These are phyloP conservation scores for Myripristis jacobus DNA, from an alignment of 2,797 vertebrate genomes.

Conservation along the genomic window DNA sequence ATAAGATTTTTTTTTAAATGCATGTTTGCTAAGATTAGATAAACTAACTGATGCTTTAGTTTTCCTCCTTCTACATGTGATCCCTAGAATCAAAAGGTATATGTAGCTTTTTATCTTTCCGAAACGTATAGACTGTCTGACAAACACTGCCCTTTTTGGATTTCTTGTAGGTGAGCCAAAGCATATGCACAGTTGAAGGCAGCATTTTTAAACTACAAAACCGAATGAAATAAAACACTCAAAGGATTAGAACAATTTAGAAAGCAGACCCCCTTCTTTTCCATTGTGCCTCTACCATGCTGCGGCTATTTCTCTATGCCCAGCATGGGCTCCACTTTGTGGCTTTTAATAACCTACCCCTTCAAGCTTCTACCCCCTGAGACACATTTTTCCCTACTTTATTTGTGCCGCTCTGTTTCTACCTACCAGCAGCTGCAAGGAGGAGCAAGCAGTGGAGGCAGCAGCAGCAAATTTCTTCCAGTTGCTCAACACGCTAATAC, in stretches of 20 bases:
- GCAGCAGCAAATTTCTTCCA: slow-evolving; percentile 91
- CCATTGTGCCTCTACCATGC: slow-evolving; percentile 91
- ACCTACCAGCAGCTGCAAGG: slow-evolving; percentile 88
- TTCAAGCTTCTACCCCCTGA: slow-evolving; percentile 91
- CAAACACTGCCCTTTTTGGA: slow-evolving; percentile 46
- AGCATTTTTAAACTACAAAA: slow-evolving; percentile 88
- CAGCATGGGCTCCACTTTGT: slow-evolving; percentile 95
- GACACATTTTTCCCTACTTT: slow-evolving; percentile 88
- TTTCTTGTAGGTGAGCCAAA: slow-evolving; percentile 60
- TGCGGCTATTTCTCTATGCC: slow-evolving; percentile 92
- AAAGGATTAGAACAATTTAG: slow-evolving; percentile 94
- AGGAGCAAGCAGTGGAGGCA: slow-evolving; percentile 72
- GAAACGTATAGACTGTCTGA: slow-evolving; percentile 15
- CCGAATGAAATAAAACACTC: slow-evolving; percentile 91
- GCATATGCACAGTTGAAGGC: slow-evolving; percentile 61
- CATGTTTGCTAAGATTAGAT: too few relatives aligned
- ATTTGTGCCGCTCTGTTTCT: slow-evolving; percentile 89
- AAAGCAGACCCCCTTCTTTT: slow-evolving; percentile 89
- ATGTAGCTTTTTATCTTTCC: slow-evolving; percentile 31
- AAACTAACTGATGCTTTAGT: too few relatives aligned
- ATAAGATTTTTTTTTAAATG: too few relatives aligned
- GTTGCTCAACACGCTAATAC: slow-evolving; percentile 93
- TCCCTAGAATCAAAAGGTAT: slow-evolving; percentile 15
- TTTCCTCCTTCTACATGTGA: too few relatives aligned
- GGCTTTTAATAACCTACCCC: slow-evolving; percentile 98